Percentiles rank a stretch among this genome's conserved stretches.
phyloP scores from a whole-genome alignment of 2,113 vertebrate genomes.

The Ammospiza nelsoni region DNA sequence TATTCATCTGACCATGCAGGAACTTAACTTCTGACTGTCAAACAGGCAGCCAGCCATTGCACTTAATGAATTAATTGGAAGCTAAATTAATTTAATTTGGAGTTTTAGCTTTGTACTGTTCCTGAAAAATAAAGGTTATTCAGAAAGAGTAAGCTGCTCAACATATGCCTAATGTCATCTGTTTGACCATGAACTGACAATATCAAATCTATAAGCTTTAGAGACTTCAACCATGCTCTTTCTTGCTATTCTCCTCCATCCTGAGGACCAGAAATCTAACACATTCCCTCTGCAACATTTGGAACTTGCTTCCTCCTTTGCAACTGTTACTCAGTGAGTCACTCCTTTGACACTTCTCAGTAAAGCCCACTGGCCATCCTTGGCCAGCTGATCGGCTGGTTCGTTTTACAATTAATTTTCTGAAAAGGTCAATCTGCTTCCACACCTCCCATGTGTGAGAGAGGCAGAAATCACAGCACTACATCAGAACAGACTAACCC shows the following conservation, averaged over 20 bases:
- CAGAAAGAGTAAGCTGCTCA: background rate
- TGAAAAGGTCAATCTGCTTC: background rate
- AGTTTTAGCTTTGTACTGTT: background rate
- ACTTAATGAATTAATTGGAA: background rate
- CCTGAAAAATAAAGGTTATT: background rate
- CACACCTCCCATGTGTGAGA: background rate
- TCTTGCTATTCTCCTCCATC: background rate
- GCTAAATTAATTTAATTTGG: background rate
- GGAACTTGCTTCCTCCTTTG: background rate
- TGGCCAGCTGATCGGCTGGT: background rate
- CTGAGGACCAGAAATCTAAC: background rate
- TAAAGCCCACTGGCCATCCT: background rate
- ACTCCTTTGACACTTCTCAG: background rate
- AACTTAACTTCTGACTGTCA: background rate
- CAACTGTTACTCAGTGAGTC: background rate
- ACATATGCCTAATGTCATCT: background rate
- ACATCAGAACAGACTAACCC: background rate
- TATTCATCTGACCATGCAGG: background rate
- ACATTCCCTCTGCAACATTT: background rate
- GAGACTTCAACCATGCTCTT: background rate
- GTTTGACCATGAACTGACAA: background rate
- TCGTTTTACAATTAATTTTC: background rate
- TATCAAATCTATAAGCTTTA: background rate
- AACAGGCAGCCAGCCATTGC: background rate
- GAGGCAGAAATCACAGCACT: background rate